Evolutionary conservation across 1,140 invertebrate species (phyloP).

Genomic region (Trinorchestia longiramus): DNA sequence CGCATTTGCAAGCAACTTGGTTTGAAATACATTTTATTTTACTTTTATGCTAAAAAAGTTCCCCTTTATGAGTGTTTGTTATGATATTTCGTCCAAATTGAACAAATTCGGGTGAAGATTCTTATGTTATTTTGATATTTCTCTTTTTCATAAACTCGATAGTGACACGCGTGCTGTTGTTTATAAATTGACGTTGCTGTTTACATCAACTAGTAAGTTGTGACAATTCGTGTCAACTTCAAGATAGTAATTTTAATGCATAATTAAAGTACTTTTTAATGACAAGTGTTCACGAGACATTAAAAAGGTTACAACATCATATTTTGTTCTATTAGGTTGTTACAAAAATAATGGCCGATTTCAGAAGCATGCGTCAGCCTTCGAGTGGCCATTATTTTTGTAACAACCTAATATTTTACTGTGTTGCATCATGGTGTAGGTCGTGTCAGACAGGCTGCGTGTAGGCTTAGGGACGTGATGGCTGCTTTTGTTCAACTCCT

Average conservation of each 20-base stretch:
- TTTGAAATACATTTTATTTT: background rate
- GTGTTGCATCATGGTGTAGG: background rate
- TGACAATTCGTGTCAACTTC: background rate
- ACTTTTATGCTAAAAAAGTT: background rate
- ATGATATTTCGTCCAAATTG: too few species aligned
- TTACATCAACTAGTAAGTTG: background rate
- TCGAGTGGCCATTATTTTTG: too few species aligned
- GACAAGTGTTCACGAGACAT: background rate
- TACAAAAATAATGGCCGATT: too few species aligned
- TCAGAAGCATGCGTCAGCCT: too few species aligned
- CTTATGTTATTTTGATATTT: too few species aligned
- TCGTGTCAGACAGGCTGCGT: background rate
- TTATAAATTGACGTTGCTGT: too few species aligned
- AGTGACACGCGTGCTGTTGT: too few species aligned
- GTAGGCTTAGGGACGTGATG: background rate
- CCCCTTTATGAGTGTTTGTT: background rate
- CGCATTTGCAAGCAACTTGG: background rate
- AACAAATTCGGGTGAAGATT: too few species aligned
- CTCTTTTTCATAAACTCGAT: too few species aligned
- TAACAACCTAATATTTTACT: too few species aligned
- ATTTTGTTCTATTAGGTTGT: background rate
- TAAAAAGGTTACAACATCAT: background rate
- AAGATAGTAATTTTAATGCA: background rate
- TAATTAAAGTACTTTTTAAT: background rate
- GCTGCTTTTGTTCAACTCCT: background rate